These are phyloP conservation scores for Cyphomyrus plagiostoma DNA, from an alignment of 2,113 vertebrate genomes.

Conservation along the genomic window DNA sequence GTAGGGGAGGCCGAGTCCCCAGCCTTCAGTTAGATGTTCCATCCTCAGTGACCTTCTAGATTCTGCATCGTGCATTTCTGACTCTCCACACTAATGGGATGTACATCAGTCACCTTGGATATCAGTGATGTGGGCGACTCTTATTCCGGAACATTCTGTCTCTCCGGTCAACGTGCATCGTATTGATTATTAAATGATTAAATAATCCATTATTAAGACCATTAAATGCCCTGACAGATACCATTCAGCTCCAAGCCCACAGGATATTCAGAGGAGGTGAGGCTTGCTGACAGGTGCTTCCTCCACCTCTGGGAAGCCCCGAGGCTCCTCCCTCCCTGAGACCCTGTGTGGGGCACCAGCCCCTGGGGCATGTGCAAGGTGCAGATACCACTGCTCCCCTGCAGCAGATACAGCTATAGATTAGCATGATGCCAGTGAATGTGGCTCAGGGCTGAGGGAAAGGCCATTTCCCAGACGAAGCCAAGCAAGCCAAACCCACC, in stretches of 20 bases:
- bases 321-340: neutral
- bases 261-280: neutral
- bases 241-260: neutral
- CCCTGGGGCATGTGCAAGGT: neutral
- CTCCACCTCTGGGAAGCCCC: neutral
- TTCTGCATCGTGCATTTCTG: neutral
- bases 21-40: neutral
- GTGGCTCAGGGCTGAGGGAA: too few relatives aligned
- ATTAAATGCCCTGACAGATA: neutral
- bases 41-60: neutral
- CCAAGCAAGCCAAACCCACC: neutral
- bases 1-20: neutral
- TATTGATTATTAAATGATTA: neutral
- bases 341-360: neutral
- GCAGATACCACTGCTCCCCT: neutral
- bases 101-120: neutral
- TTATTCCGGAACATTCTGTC: neutral
- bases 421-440: neutral
- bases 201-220: neutral
- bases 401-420: neutral
- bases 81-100: neutral
- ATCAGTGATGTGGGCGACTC: neutral
- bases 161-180: neutral
- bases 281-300: neutral
- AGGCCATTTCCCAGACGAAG: neutral